Percentiles rank a stretch among this genome's conserved stretches.
These are phyloP conservation scores for Carabus problematicus DNA, from an alignment of 2,888 invertebrate species.

Conservation along the genomic window DNA sequence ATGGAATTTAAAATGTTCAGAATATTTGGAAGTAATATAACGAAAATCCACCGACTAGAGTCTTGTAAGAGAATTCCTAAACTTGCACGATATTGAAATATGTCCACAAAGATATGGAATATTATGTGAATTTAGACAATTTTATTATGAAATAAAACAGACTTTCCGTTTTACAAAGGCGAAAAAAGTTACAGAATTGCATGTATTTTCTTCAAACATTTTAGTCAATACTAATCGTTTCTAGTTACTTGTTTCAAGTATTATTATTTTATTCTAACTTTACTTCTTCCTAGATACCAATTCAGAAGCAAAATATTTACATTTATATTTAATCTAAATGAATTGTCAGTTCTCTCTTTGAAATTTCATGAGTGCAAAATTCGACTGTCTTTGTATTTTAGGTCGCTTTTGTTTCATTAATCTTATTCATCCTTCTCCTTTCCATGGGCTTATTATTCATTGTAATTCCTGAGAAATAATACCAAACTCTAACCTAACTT, in stretches of 20 bases:
- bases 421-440: slow-evolving; percentile 42
- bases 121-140: background rate
- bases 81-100: slow-evolving; percentile 16
- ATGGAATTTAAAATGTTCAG: slow-evolving; percentile 32
- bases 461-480: slow-evolving; percentile 28
- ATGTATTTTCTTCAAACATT: too few relatives aligned
- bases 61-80: slow-evolving; percentile 12
- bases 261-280: too few relatives aligned
- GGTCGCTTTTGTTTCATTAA: slow-evolving; percentile 41
- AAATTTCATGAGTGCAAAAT: too few relatives aligned
- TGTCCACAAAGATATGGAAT: background rate
- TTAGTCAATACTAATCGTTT: too few relatives aligned
- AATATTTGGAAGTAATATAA: slow-evolving; percentile 24
- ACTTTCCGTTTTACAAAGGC: background rate
- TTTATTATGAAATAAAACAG: background rate
- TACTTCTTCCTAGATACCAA: too few relatives aligned
- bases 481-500: slow-evolving; percentile 21
- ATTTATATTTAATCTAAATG: too few relatives aligned
- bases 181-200: too few relatives aligned
- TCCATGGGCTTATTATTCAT: slow-evolving; percentile 26
- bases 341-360: too few relatives aligned
- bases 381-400: too few relatives aligned
- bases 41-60: background rate
- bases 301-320: too few relatives aligned
- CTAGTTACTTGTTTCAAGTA: too few relatives aligned